These are phyloP conservation scores for Microcebus murinus DNA, from an alignment of 2,113 vertebrate genomes.

Conservation along the genomic window DNA sequence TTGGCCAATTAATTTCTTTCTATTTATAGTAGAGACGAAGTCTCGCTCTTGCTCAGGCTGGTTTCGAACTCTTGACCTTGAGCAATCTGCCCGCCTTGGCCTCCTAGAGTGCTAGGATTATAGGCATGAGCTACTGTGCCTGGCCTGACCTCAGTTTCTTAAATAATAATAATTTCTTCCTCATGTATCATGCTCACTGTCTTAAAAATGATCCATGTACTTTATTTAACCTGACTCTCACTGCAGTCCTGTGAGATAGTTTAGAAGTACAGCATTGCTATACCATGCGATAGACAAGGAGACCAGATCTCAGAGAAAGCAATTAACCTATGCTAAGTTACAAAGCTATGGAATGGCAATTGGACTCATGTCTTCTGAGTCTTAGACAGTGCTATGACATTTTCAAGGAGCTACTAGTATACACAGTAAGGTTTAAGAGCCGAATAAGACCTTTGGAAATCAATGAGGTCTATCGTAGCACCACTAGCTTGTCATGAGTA, in stretches of 20 bases:
- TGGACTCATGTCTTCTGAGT: background rate
- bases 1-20: too few relatives aligned
- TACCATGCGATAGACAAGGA: background rate
- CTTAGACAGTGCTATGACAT: background rate
- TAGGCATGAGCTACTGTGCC: too few relatives aligned
- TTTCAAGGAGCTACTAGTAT: background rate
- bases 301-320: background rate
- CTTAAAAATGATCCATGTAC: background rate
- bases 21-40: too few relatives aligned
- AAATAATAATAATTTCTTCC: background rate
- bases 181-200: background rate
- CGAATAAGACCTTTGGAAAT: background rate
- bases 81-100: too few relatives aligned
- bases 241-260: background rate
- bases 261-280: background rate
- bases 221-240: background rate
- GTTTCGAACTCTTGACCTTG: too few relatives aligned
- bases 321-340: background rate
- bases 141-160: background rate
- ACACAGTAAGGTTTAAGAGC: background rate
- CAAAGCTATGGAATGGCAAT: background rate
- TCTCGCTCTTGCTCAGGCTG: too few relatives aligned
- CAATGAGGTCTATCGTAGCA: background rate
- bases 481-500: background rate
- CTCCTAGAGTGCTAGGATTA: too few relatives aligned